phyloP scores from a whole-genome alignment of 2,888 invertebrate genomes.

The Pyrrhosoma nymphula region DNA sequence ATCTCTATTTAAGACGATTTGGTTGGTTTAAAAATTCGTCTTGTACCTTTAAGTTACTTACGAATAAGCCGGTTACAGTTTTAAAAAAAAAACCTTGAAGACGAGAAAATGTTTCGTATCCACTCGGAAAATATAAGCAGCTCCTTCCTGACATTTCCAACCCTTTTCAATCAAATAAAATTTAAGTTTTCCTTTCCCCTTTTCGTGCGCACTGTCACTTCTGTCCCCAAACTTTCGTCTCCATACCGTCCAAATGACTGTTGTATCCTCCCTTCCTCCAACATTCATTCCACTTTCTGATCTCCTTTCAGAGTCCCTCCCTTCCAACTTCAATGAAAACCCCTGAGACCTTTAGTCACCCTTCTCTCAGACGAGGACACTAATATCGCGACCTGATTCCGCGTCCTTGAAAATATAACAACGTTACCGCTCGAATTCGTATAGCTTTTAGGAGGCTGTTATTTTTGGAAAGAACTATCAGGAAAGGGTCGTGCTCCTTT shows the following conservation, averaged over 20 bases:
- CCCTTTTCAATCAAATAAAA: neutral
- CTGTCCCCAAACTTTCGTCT: neutral
- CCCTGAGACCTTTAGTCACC: neutral
- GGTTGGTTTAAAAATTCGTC: too few species aligned
- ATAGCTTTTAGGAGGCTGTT: too few species aligned
- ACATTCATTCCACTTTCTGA: neutral
- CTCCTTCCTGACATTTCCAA: neutral
- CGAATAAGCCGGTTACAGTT: neutral
- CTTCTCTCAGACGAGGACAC: neutral
- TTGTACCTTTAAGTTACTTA: neutral
- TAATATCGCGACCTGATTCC: neutral
- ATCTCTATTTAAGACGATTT: too few species aligned
- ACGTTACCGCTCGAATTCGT: neutral
- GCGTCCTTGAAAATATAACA: neutral
- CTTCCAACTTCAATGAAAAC: neutral
- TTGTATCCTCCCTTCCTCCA: neutral
- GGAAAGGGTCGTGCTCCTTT: too few species aligned
- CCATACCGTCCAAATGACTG: neutral
- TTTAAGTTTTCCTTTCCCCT: neutral
- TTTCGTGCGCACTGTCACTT: neutral
- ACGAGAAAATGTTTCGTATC: neutral
- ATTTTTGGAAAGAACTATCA: too few species aligned
- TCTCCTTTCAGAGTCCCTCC: neutral
- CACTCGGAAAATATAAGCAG: neutral
- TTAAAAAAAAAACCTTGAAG: neutral